Conservation (phyloP, 2,797 vertebrate species). For the Gymnoscopelus braueri region DNA sequence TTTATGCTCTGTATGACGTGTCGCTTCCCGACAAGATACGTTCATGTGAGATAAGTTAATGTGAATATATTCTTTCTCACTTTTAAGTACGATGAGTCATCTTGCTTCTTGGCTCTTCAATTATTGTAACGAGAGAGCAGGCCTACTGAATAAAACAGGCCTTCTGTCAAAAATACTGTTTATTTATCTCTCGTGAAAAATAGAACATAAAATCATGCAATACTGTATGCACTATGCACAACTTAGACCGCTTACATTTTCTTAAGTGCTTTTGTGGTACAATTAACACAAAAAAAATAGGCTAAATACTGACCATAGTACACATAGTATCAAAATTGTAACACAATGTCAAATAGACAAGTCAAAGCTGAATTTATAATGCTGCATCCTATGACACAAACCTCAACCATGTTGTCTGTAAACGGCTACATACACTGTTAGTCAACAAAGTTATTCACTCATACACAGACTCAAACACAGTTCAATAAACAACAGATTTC, state of each 20-base stretch:
- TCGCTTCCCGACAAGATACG: too few species aligned
- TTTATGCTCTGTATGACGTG: too few species aligned
- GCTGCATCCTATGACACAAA: slow-evolving; percentile 13
- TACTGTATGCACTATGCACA: background rate
- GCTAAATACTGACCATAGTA: background rate
- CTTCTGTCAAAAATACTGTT: slow-evolving; percentile 18
- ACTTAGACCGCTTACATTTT: slow-evolving; percentile 6
- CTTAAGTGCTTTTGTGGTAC: slow-evolving; percentile 15
- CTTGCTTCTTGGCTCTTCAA: background rate
- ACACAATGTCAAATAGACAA: slow-evolving; percentile 1
- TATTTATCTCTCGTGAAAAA: slow-evolving; percentile 37
- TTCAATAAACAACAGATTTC: slow-evolving; percentile 31
- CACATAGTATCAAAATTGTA: slow-evolving; percentile 8
- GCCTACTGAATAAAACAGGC: background rate
- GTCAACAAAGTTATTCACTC: slow-evolving; percentile 42
- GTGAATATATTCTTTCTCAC: slow-evolving; percentile 6
- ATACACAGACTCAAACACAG: slow-evolving; percentile 22
- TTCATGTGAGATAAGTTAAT: too few species aligned
- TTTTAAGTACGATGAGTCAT: background rate
- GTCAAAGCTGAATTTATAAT: background rate
- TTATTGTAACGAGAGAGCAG: background rate
- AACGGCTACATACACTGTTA: slow-evolving; percentile 35
- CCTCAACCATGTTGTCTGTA: background rate
- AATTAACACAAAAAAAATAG: background rate
- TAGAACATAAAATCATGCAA: background rate